These are phyloP conservation scores for Meandrina meandrites DNA, from an alignment of 92 coral and sea anemone genomes.

Conservation along the genomic window DNA sequence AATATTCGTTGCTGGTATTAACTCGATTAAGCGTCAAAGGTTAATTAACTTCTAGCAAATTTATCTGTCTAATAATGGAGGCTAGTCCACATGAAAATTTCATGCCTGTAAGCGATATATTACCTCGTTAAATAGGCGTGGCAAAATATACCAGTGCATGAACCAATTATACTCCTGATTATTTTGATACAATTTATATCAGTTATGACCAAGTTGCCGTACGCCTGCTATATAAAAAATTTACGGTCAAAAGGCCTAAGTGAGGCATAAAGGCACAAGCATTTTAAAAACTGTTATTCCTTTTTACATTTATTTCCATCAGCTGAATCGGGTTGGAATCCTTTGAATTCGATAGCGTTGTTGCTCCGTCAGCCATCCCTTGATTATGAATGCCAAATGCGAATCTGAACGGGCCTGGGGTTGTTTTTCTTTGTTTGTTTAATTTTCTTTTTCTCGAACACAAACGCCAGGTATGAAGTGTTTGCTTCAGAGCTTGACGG, in stretches of 20 bases:
- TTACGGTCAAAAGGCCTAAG: too few species aligned
- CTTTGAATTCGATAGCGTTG: background rate
- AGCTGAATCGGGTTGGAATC: slow-evolving; percentile 6
- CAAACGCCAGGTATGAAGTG: background rate
- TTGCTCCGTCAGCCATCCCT: background rate
- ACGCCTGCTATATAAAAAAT: background rate
- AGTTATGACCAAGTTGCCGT: background rate
- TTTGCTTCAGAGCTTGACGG: slow-evolving; percentile 32
- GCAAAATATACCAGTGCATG: background rate
- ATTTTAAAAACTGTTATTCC: background rate
- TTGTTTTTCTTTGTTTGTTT: background rate
- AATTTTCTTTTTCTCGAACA: background rate
- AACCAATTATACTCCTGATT: background rate
- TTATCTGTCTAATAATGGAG: background rate
- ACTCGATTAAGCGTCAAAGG: background rate
- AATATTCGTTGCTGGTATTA: background rate
- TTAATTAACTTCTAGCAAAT: background rate
- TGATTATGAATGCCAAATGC: background rate
- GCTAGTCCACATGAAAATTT: background rate
- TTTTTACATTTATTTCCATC: background rate
- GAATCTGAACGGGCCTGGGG: background rate
- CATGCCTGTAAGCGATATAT: background rate
- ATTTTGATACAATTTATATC: background rate
- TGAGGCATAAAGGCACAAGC: background rate
- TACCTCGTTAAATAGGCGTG: too few species aligned